Percentiles rank a stretch among this genome's conserved stretches.
Evolutionary conservation across 2,797 vertebrate genomes (phyloP).

Genomic region (Microctenopoma stevenorrisi): DNA sequence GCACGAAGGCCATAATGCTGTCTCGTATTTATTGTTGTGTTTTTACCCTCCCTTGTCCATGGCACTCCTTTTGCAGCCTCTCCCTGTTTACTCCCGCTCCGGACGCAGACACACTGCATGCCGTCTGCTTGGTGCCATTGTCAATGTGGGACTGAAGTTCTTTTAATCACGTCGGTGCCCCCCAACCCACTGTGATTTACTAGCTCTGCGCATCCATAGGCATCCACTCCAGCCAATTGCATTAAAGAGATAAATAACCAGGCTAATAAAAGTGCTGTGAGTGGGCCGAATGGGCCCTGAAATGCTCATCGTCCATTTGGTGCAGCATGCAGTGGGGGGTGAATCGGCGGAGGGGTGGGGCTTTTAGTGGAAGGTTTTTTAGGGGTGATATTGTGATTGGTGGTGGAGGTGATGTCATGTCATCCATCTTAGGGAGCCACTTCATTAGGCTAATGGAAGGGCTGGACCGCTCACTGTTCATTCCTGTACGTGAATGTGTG

Average conservation of each 20-base stretch:
- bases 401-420: slow-evolving; percentile 81
- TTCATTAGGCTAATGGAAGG: slow-evolving; percentile 85
- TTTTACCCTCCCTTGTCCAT: background rate
- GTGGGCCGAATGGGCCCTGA: slow-evolving; percentile 64
- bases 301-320: slow-evolving; percentile 75
- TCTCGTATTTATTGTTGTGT: background rate
- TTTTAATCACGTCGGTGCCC: slow-evolving; percentile 69
- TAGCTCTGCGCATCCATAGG: slow-evolving; percentile 63
- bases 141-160: slow-evolving; percentile 74
- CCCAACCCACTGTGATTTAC: slow-evolving; percentile 71
- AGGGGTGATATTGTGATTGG: slow-evolving; percentile 82
- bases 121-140: slow-evolving; percentile 58
- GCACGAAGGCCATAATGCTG: background rate
- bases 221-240: slow-evolving; percentile 80
- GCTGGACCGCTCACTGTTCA: slow-evolving; percentile 64
- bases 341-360: slow-evolving; percentile 28
- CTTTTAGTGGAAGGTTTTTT: slow-evolving; percentile 78
- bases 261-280: slow-evolving; percentile 77
- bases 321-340: slow-evolving; percentile 49
- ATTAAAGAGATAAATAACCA: slow-evolving; percentile 83
- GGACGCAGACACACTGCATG: slow-evolving; percentile 48
- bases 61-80: slow-evolving; percentile 1
- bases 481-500: slow-evolving; percentile 37
- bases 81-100: slow-evolving; percentile 35
- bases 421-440: slow-evolving; percentile 80